Conservation (phyloP, 2,888 invertebrate genomes). For the Leuctra nigra region DNA sequence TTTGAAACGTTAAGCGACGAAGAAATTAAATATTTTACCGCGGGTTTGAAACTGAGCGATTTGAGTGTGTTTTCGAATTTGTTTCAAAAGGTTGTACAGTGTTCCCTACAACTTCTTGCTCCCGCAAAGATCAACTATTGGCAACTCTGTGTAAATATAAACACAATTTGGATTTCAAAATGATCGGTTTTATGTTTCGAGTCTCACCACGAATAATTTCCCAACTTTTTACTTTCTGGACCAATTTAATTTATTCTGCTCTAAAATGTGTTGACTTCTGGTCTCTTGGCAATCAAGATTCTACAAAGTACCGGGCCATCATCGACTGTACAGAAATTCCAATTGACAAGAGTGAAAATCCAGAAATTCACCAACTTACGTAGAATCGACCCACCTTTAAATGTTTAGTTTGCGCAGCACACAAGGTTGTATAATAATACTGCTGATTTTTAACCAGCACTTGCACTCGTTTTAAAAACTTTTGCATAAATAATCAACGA, state of each 20-base stretch:
- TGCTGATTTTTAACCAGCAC: no score
- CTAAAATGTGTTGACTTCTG: background rate
- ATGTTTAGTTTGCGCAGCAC: no score
- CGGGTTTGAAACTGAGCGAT: no score
- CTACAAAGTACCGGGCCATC: background rate
- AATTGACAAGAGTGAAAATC: background rate
- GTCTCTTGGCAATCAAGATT: background rate
- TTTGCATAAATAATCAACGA: background rate
- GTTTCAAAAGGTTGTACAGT: background rate
- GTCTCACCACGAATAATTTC: background rate
- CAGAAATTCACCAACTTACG: background rate
- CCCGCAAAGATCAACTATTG: background rate
- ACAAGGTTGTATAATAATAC: no score
- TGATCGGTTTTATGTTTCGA: background rate
- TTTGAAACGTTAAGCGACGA: background rate
- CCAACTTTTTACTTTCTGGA: background rate
- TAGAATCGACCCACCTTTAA: conserved; percentile 1
- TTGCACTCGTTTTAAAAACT: conserved; percentile 4
- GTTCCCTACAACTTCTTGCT: background rate
- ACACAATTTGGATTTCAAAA: background rate
- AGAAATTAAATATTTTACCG: no score
- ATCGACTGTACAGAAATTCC: conserved; percentile 1
- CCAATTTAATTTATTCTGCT: background rate
- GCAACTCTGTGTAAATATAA: background rate
- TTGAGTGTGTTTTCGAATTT: no score